Evolutionary conservation across 1,140 invertebrate species (phyloP), one percentile per base, ranked within the genome.

Genomic region (Neocloeon triangulifer): DNA sequence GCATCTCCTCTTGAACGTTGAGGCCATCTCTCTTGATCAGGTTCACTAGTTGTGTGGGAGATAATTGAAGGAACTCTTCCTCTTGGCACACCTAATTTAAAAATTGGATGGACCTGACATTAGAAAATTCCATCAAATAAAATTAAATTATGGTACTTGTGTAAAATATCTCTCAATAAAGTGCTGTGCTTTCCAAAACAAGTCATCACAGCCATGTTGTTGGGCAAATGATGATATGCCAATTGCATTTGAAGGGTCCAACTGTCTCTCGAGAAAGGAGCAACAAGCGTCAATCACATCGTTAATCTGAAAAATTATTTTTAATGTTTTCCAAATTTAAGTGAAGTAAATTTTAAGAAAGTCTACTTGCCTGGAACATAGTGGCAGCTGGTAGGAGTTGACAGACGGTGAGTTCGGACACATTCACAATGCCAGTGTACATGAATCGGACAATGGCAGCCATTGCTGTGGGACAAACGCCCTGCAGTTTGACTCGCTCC

Each of bases 171-270:
- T 69, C 44, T 84, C 73, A 33, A 92, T 88, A 47, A 82, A 92
- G 41, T 77, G 67, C 50, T 82, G 78, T 2, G 82, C 82, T 55
- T 81, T 85, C 37, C 70, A 64, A 46, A 76, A 73, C 21, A 92
- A 59, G 22, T 78, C 71, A 14, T 65, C 61, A 49, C 84, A 91
- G 16, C 80, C 76, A 47, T 89, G 80, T 47, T 86, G 81, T 47
- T 86, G 79, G 1, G 82, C 81, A 56, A 88, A 91, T 54, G 75
- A 78, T 9, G 79, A 75, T 43, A 91, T 89, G 26, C 85, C 84
- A 34, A 91, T 86, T 14, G 81, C 84, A 55, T 91, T 91, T 34
- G 73, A 79, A n/a, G 84, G 80, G 50, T 89, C 80, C 34, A 91
- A 53, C 51, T 91, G 84, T 17, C 75, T 65, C 57, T 88, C 82